Evolutionary conservation across 1,140 invertebrate genomes (phyloP).

Genomic region (Leguminivora glycinivorella): DNA sequence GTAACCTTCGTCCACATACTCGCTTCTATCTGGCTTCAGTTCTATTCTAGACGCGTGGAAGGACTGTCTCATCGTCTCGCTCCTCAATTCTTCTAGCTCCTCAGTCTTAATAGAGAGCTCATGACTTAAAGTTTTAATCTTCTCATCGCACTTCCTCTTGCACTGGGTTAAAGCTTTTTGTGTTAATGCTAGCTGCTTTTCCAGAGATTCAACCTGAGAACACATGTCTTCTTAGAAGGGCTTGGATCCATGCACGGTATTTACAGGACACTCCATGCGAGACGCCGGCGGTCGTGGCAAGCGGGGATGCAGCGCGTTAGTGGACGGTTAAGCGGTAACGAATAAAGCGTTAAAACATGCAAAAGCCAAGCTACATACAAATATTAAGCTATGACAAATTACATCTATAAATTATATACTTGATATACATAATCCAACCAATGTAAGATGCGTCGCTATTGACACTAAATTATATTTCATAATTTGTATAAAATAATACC

Average conservation of each 20-base stretch:
- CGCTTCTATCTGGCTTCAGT: conserved; percentile 66
- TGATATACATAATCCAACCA: neutral
- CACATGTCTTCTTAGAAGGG: conserved; percentile 67
- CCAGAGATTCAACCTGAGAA: conserved; percentile 78
- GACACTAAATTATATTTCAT: no score
- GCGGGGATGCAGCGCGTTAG: conserved; percentile 50
- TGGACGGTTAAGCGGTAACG: conserved; percentile 33
- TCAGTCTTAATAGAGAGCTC: conserved; percentile 76
- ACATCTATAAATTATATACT: conserved; percentile 37
- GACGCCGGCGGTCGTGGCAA: conserved; percentile 43
- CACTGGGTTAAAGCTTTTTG: conserved; percentile 70
- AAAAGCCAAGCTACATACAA: conserved; percentile 33
- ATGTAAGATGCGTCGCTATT: neutral
- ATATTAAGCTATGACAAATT: conserved; percentile 34
- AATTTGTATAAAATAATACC: no score
- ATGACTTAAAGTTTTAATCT: conserved; percentile 72
- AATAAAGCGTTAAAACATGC: conserved; percentile 37
- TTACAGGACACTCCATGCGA: conserved; percentile 58
- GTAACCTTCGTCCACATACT: conserved; percentile 69
- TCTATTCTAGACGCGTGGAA: conserved; percentile 66
- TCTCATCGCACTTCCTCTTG: conserved; percentile 74
- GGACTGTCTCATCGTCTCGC: conserved; percentile 67
- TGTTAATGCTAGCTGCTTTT: conserved; percentile 74
- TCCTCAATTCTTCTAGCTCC: conserved; percentile 71
- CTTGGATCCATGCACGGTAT: conserved; percentile 57